Percentiles rank a stretch among this genome's conserved stretches.
phyloP scores from a whole-genome alignment of 2,113 vertebrate species.

The Eolophus roseicapilla region DNA sequence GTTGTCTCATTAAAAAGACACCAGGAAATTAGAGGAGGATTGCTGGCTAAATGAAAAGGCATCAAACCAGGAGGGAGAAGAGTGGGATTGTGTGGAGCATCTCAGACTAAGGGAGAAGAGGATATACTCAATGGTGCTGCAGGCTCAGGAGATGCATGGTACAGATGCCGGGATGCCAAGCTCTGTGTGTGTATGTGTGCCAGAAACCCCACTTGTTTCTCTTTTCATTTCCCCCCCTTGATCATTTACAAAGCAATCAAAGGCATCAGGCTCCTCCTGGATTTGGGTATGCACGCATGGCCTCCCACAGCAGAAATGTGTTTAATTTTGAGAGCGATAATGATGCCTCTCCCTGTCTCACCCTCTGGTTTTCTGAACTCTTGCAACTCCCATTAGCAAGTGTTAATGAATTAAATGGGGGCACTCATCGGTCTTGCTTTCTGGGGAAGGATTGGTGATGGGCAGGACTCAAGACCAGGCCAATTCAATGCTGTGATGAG shows the following conservation, averaged over 20 bases:
- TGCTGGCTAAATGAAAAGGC: not conserved
- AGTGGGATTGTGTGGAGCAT: not conserved
- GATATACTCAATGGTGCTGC: not conserved
- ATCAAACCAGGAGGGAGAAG: not conserved
- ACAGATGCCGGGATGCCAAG: not conserved
- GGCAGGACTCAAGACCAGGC: not conserved
- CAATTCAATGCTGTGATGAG: not conserved
- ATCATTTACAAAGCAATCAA: conserved; percentile 19
- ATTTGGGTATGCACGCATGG: not conserved
- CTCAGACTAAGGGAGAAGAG: not conserved
- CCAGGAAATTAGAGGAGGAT: not conserved
- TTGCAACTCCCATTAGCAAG: not conserved
- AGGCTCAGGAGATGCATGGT: accelerated
- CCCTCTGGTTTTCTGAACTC: not conserved
- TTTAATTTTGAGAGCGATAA: not conserved
- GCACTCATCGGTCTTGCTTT: not conserved
- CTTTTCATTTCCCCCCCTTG: not conserved
- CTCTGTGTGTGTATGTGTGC: not conserved
- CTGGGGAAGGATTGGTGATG: not conserved
- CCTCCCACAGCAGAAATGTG: not conserved
- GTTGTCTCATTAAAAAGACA: not conserved
- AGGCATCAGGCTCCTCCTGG: not conserved
- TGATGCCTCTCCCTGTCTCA: not conserved
- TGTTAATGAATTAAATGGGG: not conserved
- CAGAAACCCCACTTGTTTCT: not conserved